A percentile compares a stretch with the other conserved stretches of the same genome.
phyloP scores from a whole-genome alignment of 1,140 invertebrate genomes.

The Gyrodactylus bullatarudis region DNA sequence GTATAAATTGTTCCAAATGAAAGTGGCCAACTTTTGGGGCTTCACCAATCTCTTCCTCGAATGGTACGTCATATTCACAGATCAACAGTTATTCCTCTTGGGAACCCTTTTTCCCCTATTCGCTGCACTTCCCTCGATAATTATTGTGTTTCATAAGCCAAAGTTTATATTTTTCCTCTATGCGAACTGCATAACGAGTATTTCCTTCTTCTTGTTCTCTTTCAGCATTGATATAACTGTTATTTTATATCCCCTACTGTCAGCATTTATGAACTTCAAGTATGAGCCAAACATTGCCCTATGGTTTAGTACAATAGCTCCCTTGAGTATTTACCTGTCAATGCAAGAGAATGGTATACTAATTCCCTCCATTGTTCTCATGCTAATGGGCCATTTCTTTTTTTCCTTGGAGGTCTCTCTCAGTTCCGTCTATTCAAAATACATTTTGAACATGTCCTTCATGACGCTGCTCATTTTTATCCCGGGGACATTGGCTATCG shows the following conservation, averaged over 20 bases:
- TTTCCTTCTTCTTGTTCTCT: background rate
- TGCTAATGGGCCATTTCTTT: background rate
- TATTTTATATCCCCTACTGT: background rate
- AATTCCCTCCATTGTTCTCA: background rate
- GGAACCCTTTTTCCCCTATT: background rate
- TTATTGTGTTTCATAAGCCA: background rate
- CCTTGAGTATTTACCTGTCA: background rate
- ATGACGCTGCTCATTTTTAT: background rate
- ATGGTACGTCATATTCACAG: background rate
- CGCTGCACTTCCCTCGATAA: background rate
- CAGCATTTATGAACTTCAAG: background rate
- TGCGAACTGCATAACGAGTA: background rate
- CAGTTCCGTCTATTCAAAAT: background rate
- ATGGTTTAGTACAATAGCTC: background rate
- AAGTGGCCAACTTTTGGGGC: background rate
- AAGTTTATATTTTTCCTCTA: background rate
- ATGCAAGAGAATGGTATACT: background rate
- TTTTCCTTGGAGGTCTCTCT: background rate
- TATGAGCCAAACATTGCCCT: background rate
- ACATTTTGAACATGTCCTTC: background rate
- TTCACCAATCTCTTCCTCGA: background rate
- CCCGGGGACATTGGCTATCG: background rate
- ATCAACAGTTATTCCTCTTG: background rate
- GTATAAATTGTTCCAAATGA: background rate
- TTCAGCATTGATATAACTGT: background rate